A percentile compares a stretch with the other conserved stretches of the same genome.
phyloP scores from a whole-genome alignment of 2,797 vertebrate genomes.

The Mus spretus region DNA sequence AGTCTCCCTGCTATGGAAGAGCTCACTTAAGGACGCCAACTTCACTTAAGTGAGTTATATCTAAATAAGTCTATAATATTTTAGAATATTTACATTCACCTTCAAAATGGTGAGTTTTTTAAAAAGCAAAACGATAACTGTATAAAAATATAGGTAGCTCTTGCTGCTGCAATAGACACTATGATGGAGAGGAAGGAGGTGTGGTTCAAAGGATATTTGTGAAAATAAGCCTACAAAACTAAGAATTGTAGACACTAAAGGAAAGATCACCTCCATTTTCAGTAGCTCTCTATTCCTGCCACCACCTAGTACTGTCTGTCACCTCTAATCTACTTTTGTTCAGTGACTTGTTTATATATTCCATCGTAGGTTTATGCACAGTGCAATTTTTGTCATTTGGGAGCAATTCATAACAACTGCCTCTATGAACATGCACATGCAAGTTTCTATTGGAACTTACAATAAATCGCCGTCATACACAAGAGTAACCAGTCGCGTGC shows the following conservation, averaged over 20 bases:
- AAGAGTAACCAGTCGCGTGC: not conserved
- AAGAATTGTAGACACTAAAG: not conserved
- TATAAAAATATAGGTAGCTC: not conserved
- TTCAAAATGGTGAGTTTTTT: not conserved
- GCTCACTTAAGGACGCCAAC: not conserved
- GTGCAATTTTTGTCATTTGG: not conserved
- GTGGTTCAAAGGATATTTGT: not conserved
- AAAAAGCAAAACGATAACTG: not conserved
- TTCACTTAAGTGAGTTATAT: not conserved
- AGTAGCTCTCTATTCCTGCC: no score
- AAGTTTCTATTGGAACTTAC: not conserved
- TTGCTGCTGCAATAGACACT: not conserved
- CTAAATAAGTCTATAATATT: not conserved
- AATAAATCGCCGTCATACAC: not conserved
- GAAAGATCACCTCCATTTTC: not conserved
- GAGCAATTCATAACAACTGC: not conserved
- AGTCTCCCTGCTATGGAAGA: not conserved
- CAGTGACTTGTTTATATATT: not conserved
- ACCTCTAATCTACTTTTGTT: not conserved
- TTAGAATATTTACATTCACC: not conserved
- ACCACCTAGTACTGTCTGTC: not conserved
- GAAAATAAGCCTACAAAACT: not conserved
- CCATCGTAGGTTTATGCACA: not conserved
- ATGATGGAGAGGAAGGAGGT: not conserved
- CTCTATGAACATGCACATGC: not conserved